A percentile compares a stretch with the other conserved stretches of the same genome.
These are phyloP conservation scores for Sciurus carolinensis DNA, from an alignment of 2,797 vertebrate genomes.

Conservation along the genomic window DNA sequence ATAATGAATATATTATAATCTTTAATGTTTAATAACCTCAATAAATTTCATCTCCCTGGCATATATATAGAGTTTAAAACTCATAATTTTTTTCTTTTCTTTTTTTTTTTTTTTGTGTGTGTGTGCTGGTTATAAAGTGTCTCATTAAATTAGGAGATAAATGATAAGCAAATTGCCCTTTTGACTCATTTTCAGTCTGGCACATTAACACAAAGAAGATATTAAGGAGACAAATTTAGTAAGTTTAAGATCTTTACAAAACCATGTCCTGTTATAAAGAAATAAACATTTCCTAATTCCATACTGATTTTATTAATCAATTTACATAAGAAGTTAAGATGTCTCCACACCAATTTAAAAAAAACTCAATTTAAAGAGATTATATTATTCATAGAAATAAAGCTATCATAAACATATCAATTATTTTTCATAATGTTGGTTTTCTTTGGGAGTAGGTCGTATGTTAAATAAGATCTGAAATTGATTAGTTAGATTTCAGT, in stretches of 20 bases:
- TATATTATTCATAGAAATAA: neutral
- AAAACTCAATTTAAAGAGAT: conserved; percentile 3
- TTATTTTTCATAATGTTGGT: neutral
- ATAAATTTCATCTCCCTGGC: neutral
- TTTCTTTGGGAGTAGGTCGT: neutral
- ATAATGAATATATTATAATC: neutral
- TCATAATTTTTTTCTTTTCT: neutral
- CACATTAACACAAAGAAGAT: neutral
- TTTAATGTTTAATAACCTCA: neutral
- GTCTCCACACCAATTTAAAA: neutral
- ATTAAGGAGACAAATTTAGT: neutral
- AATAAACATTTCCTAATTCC: neutral
- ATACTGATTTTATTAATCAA: neutral
- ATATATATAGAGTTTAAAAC: neutral
- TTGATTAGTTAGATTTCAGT: neutral
- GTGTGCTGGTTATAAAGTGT: neutral
- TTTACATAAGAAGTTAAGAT: neutral
- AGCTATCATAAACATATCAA: neutral
- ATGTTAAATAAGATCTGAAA: neutral
- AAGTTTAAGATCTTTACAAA: neutral
- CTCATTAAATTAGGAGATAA: neutral
- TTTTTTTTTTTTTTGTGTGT: neutral
- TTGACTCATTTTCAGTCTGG: neutral
- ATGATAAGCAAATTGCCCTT: neutral
- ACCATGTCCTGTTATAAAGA: neutral